phyloP scores from a whole-genome alignment of 2,797 vertebrate genomes.

The Bryconaethiops microstoma region DNA sequence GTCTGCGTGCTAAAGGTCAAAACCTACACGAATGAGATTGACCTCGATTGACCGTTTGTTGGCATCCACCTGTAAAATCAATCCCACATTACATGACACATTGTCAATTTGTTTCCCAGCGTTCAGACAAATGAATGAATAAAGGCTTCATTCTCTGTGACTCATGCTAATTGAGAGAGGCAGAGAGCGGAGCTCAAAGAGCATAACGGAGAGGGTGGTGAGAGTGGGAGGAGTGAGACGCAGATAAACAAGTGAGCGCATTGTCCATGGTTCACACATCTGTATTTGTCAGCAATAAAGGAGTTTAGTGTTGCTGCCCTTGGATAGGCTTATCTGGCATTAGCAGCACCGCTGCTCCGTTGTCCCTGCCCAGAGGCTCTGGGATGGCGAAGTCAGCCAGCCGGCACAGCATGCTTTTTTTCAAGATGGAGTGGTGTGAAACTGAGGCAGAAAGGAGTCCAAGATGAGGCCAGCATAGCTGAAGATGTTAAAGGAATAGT shows the following conservation, averaged over 20 bases:
- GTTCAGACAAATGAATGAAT: conserved; percentile 39
- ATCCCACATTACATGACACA: conserved; percentile 27
- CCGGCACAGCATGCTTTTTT: background rate
- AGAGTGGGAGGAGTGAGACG: conserved; percentile 1
- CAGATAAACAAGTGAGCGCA: conserved; percentile 29
- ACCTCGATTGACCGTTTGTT: conserved; percentile 24
- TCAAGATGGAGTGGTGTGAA: conserved; percentile 1
- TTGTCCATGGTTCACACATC: conserved; percentile 53
- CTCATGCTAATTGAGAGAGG: conserved; percentile 38
- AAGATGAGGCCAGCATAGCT: conserved; percentile 16
- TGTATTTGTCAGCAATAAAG: conserved; percentile 55
- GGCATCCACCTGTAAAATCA: conserved; percentile 39
- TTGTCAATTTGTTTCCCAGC: conserved; percentile 31
- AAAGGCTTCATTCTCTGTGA: conserved; percentile 45
- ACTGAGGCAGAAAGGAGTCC: conserved; percentile 7
- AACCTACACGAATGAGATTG: conserved; percentile 4
- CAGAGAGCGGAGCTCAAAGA: conserved; percentile 1
- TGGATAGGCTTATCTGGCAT: conserved; percentile 58
- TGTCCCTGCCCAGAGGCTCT: conserved; percentile 44
- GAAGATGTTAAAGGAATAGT: conserved; percentile 13
- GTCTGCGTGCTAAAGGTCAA: conserved; percentile 33
- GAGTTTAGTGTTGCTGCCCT: conserved; percentile 51
- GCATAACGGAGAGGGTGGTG: conserved; percentile 9
- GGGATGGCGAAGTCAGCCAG: conserved; percentile 43
- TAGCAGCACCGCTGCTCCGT: conserved; percentile 44